A percentile compares a stretch with the other conserved stretches of the same genome.
phyloP scores from a whole-genome alignment of 2,797 vertebrate genomes.

The Sebastes hubbsi region DNA sequence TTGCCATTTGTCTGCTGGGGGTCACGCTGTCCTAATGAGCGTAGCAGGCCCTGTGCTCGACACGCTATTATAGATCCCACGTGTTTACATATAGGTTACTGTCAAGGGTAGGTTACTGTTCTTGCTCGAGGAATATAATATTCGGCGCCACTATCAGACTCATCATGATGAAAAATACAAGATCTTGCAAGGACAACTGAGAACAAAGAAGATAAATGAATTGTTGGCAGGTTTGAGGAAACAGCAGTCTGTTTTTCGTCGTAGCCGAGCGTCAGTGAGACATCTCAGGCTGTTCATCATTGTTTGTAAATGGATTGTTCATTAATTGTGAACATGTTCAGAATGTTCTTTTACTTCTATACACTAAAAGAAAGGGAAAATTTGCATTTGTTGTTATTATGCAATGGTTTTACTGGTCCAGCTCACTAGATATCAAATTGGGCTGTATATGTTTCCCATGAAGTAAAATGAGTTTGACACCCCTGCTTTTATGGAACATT shows the following conservation, averaged over 20 bases:
- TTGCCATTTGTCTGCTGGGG: too few relatives aligned
- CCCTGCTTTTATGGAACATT: too few relatives aligned
- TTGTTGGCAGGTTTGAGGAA: not conserved
- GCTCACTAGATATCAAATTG: not conserved
- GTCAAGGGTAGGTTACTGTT: not conserved
- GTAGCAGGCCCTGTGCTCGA: too few relatives aligned
- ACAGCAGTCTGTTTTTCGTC: not conserved
- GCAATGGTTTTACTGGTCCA: not conserved
- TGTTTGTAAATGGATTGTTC: not conserved
- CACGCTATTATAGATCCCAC: not conserved
- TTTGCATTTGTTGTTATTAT: not conserved
- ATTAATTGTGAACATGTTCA: not conserved
- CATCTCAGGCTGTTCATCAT: not conserved
- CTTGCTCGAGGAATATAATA: not conserved
- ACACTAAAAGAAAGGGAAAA: not conserved
- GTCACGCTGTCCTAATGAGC: too few relatives aligned
- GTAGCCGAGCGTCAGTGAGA: not conserved
- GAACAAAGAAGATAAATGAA: not conserved
- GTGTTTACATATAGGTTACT: not conserved
- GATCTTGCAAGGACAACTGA: not conserved
- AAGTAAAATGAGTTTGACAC: not conserved
- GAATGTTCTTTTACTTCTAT: not conserved
- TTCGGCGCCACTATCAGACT: not conserved
- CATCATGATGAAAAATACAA: not conserved
- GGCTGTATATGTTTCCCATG: not conserved